These are phyloP conservation scores for Amphilophus citrinellus DNA, from an alignment of 2,113 vertebrate species.

Conservation along the genomic window DNA sequence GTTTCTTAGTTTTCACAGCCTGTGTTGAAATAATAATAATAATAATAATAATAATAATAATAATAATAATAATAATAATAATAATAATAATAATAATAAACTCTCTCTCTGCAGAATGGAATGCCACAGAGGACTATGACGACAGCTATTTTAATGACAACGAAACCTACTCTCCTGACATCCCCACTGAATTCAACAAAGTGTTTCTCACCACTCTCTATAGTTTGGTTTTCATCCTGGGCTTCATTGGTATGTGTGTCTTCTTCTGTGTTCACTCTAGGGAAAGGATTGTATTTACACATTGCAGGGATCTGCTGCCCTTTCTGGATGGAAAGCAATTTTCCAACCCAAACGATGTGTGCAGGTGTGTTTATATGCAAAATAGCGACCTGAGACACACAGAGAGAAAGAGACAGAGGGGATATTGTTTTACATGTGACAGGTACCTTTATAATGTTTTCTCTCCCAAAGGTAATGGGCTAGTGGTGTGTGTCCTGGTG, in stretches of 20 bases:
- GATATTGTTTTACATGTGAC: neutral
- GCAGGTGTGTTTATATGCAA: neutral
- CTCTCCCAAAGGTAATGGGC: constrained; percentile 74
- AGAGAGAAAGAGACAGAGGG: neutral
- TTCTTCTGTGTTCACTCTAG: neutral
- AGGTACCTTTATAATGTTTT: neutral
- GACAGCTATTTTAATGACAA: fast-evolving
- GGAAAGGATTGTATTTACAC: neutral
- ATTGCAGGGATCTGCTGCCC: too few species aligned
- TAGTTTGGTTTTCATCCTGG: constrained; percentile 80
- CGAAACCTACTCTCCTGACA: constrained; percentile 1
- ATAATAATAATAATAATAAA: too few species aligned
- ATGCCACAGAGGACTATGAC: fast-evolving
- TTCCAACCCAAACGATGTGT: neutral
- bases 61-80: neutral
- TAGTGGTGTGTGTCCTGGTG: constrained; percentile 86
- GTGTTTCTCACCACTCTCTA: constrained; percentile 83
- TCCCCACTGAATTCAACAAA: neutral
- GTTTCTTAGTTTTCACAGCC: neutral
- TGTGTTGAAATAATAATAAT: neutral
- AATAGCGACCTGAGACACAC: neutral
- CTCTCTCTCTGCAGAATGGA: neutral
- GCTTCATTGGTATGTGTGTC: constrained; percentile 65
- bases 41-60: neutral
- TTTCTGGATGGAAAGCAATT: neutral